phyloP scores from a whole-genome alignment of 2,888 invertebrate genomes.

The Ichneumoninae sp. region DNA sequence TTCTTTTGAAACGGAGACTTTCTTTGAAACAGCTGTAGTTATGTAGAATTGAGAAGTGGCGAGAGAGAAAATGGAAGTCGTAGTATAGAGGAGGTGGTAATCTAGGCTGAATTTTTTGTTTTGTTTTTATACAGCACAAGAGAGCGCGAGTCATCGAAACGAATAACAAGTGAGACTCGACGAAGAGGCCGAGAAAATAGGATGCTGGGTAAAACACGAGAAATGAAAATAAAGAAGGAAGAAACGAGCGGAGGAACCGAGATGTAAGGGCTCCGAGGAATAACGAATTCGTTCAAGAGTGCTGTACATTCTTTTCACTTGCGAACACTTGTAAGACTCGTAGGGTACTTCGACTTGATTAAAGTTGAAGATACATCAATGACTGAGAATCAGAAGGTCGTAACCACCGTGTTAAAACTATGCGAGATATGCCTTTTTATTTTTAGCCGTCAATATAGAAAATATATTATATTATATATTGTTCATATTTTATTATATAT shows the following conservation, averaged over 20 bases:
- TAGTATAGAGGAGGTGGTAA: slow-evolving; percentile 2
- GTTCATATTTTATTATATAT: too few species aligned
- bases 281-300: slow-evolving; percentile 18
- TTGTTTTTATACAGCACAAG: slow-evolving; percentile 25
- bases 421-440: too few species aligned
- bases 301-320: background rate
- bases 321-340: slow-evolving; percentile 2
- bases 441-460: too few species aligned
- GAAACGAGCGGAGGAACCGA: slow-evolving; percentile 3
- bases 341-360: slow-evolving; percentile 4
- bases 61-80: background rate
- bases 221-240: background rate
- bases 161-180: slow-evolving; percentile 1
- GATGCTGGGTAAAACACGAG: background rate
- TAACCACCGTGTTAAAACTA: background rate
- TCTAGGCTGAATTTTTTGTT: slow-evolving; percentile 1
- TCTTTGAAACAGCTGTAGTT: background rate
- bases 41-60: background rate
- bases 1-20: background rate
- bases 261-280: background rate
- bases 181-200: slow-evolving; percentile 1
- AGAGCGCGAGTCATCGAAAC: slow-evolving; percentile 2
- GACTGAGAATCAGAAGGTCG: background rate
- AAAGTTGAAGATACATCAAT: background rate
- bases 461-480: too few species aligned